Conservation (phyloP, 1,140 invertebrate species). For the Drosophila oshimai region DNA sequence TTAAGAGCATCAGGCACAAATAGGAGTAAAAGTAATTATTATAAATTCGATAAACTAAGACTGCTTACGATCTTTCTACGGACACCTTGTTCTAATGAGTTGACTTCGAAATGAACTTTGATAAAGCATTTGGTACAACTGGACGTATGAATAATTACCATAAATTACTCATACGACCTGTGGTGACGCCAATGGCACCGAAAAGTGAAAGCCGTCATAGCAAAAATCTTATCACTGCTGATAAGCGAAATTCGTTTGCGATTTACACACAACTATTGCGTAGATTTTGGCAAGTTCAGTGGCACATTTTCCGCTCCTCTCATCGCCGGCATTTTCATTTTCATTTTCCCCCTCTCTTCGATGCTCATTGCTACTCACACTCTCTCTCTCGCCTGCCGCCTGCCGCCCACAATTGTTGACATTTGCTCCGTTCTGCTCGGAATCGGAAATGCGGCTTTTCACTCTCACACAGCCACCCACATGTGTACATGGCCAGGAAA, state of each 20-base stretch:
- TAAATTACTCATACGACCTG: conserved; percentile 57
- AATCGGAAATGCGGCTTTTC: conserved; percentile 63
- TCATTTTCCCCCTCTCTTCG: conserved; percentile 2
- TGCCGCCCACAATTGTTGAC: conserved; percentile 51
- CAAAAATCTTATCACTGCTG: conserved; percentile 13
- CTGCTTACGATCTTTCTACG: too few relatives aligned
- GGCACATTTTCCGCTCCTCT: conserved; percentile 8
- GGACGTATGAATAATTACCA: conserved; percentile 47
- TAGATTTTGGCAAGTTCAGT: conserved; percentile 35
- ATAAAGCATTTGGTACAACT: not conserved
- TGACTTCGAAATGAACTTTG: not conserved
- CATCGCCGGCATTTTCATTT: not conserved
- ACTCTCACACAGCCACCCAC: conserved; percentile 29
- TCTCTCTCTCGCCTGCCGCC: conserved; percentile 3
- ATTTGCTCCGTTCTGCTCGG: conserved; percentile 19
- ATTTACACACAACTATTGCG: conserved; percentile 21
- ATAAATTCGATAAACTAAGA: not conserved
- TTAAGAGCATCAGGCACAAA: not conserved
- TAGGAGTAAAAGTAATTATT: not conserved
- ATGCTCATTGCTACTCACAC: conserved; percentile 28
- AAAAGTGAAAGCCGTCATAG: conserved; percentile 41
- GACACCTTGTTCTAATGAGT: too few relatives aligned
- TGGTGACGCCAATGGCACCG: conserved; percentile 23
- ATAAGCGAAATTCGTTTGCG: conserved; percentile 22
- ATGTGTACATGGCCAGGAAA: conserved; percentile 11